These are phyloP conservation scores for Encarsia formosa DNA, from an alignment of 2,888 invertebrate species.

Conservation along the genomic window DNA sequence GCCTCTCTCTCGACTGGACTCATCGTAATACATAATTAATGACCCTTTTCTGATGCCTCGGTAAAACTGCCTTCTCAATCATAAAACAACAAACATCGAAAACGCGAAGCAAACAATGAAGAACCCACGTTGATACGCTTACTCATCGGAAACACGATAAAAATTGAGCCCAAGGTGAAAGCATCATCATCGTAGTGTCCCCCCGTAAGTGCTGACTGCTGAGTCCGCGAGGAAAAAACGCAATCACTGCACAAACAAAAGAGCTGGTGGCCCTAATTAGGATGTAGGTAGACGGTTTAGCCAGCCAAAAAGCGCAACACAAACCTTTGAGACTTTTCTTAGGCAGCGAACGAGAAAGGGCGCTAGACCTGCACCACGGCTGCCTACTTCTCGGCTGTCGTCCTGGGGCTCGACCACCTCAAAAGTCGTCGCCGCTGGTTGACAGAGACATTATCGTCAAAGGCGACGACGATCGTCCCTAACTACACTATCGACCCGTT, in stretches of 20 bases:
- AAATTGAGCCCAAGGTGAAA: constrained; percentile 23
- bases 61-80: no score
- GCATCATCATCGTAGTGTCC: not conserved
- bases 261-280: not conserved
- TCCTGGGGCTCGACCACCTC: no score
- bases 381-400: no score
- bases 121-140: constrained; percentile 7
- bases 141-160: constrained; percentile 22
- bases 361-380: no score
- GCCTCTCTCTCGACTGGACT: not conserved
- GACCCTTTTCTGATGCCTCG: no score
- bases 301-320: not conserved
- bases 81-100: not conserved
- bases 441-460: no score
- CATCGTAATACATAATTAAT: no score
- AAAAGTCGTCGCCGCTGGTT: no score
- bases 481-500: no score
- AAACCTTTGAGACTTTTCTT: constrained; percentile 37
- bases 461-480: no score
- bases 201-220: not conserved
- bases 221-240: not conserved
- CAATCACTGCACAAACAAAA: not conserved
- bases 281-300: not conserved
- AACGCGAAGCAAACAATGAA: not conserved
- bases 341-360: constrained; percentile 33